A percentile compares a stretch with the other conserved stretches of the same genome.
Evolutionary conservation across 2,797 vertebrate genomes (phyloP).

Genomic region (Taeniopygia guttata): DNA sequence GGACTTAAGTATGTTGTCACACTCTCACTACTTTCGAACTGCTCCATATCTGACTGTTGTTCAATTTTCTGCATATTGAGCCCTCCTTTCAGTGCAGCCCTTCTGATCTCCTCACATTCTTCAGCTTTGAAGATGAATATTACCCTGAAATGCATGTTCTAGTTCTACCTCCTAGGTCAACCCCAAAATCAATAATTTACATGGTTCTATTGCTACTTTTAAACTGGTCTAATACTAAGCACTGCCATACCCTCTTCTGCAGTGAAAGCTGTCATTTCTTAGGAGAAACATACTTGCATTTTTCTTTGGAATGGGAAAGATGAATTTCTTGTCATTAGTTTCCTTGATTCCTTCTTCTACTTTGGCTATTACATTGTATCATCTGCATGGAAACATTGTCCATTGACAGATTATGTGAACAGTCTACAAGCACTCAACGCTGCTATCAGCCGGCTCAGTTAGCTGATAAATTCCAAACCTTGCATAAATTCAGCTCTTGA

Average conservation of each 20-base stretch:
- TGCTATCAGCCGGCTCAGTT: accelerated
- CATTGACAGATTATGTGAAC: not conserved
- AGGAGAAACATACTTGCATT: not conserved
- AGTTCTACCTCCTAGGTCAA: not conserved
- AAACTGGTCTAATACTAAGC: not conserved
- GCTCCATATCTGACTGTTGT: not conserved
- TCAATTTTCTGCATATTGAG: not conserved
- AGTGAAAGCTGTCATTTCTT: not conserved
- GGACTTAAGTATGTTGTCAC: not conserved
- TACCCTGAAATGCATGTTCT: not conserved
- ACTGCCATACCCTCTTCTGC: not conserved
- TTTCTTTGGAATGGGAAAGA: not conserved
- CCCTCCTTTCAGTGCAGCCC: not conserved
- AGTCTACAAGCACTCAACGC: not conserved
- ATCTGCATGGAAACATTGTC: not conserved
- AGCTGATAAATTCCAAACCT: not conserved
- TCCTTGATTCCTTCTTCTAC: not conserved
- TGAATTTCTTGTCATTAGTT: not conserved
- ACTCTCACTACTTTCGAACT: accelerated
- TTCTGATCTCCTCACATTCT: not conserved
- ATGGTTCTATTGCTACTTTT: not conserved
- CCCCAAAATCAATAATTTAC: not conserved
- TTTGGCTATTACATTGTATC: not conserved
- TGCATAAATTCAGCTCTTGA: accelerated
- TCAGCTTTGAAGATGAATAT: not conserved